Evolutionary conservation across 2,113 vertebrate genomes (phyloP).

Genomic region (Lagopus leucura): DNA sequence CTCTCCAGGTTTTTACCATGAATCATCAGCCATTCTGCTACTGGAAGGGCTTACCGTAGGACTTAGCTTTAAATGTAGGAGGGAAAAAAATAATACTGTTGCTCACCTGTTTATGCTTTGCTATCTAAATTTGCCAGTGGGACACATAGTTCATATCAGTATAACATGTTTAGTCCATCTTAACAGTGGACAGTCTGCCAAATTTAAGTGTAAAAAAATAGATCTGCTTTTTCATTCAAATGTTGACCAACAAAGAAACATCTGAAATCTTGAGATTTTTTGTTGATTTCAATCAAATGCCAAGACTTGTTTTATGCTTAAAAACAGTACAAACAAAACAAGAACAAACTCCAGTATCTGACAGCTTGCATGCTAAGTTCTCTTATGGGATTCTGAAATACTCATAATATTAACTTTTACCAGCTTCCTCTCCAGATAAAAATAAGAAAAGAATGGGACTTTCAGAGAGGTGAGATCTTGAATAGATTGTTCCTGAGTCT

Average conservation of each 20-base stretch:
- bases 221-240: constrained; percentile 18
- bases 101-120: background rate
- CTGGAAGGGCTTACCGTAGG: background rate
- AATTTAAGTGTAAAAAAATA: background rate
- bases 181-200: background rate
- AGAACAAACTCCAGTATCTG: background rate
- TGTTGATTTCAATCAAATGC: background rate
- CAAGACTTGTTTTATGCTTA: background rate
- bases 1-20: background rate
- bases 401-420: background rate
- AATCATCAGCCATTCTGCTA: background rate
- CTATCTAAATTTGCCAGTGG: background rate
- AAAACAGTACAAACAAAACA: background rate
- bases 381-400: background rate
- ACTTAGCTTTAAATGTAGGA: background rate
- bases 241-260: background rate
- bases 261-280: background rate
- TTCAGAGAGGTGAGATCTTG: background rate
- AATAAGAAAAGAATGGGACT: background rate
- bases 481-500: background rate
- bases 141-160: background rate
- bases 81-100: background rate
- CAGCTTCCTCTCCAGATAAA: background rate
- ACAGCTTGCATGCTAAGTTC: background rate
- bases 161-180: background rate